Evolutionary conservation across 1,140 invertebrate species (phyloP).

Genomic region (Drosophila tani): DNA sequence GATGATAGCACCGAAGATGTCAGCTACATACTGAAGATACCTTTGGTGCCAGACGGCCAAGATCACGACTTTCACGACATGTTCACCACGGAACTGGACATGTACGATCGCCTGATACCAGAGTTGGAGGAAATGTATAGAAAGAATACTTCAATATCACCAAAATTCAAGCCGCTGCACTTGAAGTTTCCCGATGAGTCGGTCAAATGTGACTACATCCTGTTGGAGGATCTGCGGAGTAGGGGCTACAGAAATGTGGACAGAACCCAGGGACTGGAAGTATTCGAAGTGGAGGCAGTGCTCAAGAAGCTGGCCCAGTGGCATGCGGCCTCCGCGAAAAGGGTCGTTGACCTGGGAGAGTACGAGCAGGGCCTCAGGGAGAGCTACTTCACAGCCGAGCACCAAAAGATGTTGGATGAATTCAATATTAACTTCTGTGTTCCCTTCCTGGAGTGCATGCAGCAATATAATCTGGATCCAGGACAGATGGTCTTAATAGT

Average conservation of each 20-base stretch:
- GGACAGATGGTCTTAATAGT: slow-evolving; percentile 61
- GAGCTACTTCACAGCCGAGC: slow-evolving; percentile 61
- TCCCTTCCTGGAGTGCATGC: slow-evolving; percentile 72
- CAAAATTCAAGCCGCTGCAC: slow-evolving; percentile 63
- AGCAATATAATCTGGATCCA: slow-evolving; percentile 58
- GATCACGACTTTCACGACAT: slow-evolving; percentile 61
- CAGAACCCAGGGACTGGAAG: slow-evolving; percentile 85
- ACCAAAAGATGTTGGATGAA: slow-evolving; percentile 57
- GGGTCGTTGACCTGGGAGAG: slow-evolving; percentile 49
- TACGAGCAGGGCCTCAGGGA: slow-evolving; percentile 53
- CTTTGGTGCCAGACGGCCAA: slow-evolving; percentile 51
- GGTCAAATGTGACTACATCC: slow-evolving; percentile 60
- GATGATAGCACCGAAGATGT: slow-evolving; percentile 48
- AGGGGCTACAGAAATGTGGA: slow-evolving; percentile 84
- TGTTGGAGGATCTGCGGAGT: slow-evolving; percentile 58
- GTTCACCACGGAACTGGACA: slow-evolving; percentile 55
- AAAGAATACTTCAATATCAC: slow-evolving; percentile 52
- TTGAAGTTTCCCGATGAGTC: slow-evolving; percentile 42
- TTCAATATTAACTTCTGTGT: slow-evolving; percentile 59
- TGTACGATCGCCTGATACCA: slow-evolving; percentile 66
- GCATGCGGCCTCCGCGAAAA: slow-evolving; percentile 85
- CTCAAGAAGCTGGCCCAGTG: slow-evolving; percentile 86
- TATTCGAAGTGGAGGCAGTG: slow-evolving; percentile 85
- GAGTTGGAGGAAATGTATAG: slow-evolving; percentile 57
- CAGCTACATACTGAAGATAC: slow-evolving; percentile 71